These are phyloP conservation scores for Hephaestus fuliginosus DNA, from an alignment of 2,797 vertebrate genomes.

Conservation along the genomic window DNA sequence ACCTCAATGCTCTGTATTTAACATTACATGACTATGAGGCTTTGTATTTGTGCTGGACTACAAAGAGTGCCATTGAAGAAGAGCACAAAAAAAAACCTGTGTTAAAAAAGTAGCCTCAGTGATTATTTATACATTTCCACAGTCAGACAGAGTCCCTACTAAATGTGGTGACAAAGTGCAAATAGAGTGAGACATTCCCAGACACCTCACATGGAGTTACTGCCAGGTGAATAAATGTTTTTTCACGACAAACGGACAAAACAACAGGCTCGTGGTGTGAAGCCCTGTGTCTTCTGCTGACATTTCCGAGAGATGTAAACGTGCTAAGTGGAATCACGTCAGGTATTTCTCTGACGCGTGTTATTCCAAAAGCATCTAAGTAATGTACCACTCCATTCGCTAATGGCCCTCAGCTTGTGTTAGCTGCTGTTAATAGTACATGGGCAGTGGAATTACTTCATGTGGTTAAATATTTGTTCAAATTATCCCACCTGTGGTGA, in stretches of 20 bases:
- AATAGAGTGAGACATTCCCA: conserved; percentile 62
- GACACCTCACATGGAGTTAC: conserved; percentile 48
- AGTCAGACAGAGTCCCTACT: conserved; percentile 33
- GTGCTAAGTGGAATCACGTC: conserved; percentile 47
- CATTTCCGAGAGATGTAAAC: conserved; percentile 31
- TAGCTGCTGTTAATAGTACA: neutral
- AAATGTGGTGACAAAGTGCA: conserved; percentile 59
- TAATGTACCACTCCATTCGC: conserved; percentile 36
- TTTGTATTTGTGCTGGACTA: conserved; percentile 18
- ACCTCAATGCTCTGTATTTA: conserved; percentile 3
- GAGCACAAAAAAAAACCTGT: conserved; percentile 25
- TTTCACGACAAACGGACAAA: conserved; percentile 47
- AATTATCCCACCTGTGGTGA: conserved; percentile 23
- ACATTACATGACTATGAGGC: conserved; percentile 23
- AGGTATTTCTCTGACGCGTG: conserved; percentile 58
- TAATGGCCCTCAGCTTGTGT: conserved; percentile 7
- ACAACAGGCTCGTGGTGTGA: conserved; percentile 36
- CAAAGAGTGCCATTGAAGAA: neutral
- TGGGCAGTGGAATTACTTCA: conserved; percentile 36
- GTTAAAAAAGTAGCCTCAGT: conserved; percentile 2
- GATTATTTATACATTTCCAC: conserved; percentile 43
- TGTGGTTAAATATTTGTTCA: conserved; percentile 51
- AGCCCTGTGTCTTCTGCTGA: conserved; percentile 12
- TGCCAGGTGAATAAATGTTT: conserved; percentile 69
- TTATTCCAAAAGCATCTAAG: conserved; percentile 53